Conservation (phyloP, 2,113 vertebrate genomes). For the Cinclus mexicanus region DNA sequence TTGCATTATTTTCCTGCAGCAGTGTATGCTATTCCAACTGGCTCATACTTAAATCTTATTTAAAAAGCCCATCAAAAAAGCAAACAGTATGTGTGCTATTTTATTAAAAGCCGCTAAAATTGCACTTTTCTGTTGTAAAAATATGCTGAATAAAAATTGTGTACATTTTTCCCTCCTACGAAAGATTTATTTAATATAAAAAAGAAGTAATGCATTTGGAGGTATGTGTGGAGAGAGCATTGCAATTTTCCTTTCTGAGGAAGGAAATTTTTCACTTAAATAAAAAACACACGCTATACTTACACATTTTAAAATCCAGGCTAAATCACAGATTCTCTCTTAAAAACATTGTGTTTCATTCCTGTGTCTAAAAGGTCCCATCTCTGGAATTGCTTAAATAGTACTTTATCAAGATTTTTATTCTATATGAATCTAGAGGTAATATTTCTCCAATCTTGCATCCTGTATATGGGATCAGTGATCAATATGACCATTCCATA, state of each 20-base stretch:
- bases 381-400: neutral
- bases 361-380: neutral
- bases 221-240: neutral
- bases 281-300: neutral
- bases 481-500: neutral
- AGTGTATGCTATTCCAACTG: neutral
- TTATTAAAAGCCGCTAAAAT: neutral
- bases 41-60: neutral
- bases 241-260: neutral
- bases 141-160: neutral
- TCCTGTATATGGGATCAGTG: neutral
- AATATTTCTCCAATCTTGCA: neutral
- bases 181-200: neutral
- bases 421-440: neutral
- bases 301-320: neutral
- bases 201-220: neutral
- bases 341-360: neutral
- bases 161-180: neutral
- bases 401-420: neutral
- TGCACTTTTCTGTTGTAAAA: neutral
- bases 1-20: constrained; percentile 28
- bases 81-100: neutral
- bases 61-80: neutral
- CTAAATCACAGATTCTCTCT: neutral
- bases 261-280: neutral